A percentile compares a stretch with the other conserved stretches of the same genome.
These are phyloP conservation scores for Rhagologus leucostigma DNA, from an alignment of 2,113 vertebrate genomes.

Conservation along the genomic window DNA sequence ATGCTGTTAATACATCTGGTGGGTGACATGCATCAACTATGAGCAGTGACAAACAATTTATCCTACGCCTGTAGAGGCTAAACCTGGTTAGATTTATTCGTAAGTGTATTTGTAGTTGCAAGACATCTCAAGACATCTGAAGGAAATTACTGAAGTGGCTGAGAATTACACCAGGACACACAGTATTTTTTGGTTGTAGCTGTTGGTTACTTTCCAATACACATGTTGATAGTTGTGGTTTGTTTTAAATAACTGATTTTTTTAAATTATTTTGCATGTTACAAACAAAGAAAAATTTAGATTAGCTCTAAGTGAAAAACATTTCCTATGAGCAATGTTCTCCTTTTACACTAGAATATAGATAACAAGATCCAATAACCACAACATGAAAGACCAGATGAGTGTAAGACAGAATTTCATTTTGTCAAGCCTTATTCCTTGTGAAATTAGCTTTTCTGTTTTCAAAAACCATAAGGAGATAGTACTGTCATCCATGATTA, in stretches of 20 bases:
- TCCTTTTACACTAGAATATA: neutral
- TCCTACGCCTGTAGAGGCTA: neutral
- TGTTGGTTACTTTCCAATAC: neutral
- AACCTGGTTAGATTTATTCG: neutral
- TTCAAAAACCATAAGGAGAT: neutral
- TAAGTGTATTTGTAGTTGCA: neutral
- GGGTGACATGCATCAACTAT: neutral
- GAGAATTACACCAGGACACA: neutral
- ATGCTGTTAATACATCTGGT: neutral
- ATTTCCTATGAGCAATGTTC: neutral
- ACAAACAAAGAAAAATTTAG: neutral
- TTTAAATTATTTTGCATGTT: neutral
- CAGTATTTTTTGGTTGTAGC: neutral
- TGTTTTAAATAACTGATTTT: neutral
- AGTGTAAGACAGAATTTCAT: neutral
- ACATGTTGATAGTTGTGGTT: neutral
- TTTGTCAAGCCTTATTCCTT: neutral
- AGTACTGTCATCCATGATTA: neutral
- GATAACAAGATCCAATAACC: neutral
- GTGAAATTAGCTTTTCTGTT: neutral
- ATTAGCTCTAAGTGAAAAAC: neutral
- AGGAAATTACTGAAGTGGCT: neutral
- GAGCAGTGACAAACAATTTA: neutral
- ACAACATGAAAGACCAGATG: neutral
- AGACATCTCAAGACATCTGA: neutral